Conservation (phyloP, 2,113 vertebrate species). For the Panthera uncia region DNA sequence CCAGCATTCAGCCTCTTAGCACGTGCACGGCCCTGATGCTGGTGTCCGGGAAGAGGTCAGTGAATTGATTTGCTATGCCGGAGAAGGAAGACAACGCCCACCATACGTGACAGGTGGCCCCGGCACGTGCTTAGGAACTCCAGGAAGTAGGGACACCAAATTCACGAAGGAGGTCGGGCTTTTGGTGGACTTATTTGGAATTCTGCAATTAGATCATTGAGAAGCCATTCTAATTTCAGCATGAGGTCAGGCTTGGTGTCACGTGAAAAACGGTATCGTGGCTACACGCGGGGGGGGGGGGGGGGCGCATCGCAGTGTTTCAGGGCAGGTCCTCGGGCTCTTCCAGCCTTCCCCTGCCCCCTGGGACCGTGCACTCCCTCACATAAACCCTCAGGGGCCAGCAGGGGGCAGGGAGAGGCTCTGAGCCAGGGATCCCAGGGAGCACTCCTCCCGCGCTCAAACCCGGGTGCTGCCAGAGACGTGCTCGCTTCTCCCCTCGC, state of each 20-base stretch:
- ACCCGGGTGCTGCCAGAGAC: neutral
- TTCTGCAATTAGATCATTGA: neutral
- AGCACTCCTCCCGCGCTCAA: no score
- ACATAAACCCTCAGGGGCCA: neutral
- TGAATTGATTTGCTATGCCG: neutral
- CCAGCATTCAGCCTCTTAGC: no score
- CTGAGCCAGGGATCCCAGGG: no score
- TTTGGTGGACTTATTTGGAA: no score
- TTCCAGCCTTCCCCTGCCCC: neutral
- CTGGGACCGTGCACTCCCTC: fast-evolving
- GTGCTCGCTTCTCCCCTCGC: neutral
- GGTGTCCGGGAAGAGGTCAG: fast-evolving
- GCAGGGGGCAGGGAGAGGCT: neutral
- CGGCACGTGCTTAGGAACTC: no score
- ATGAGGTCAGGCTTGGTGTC: neutral
- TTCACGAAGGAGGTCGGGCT: no score
- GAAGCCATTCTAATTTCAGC: neutral
- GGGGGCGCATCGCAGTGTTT: fast-evolving
- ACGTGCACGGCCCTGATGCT: neutral
- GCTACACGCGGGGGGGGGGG: fast-evolving
- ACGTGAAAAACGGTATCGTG: neutral
- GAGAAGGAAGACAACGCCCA: no score
- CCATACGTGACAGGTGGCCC: no score
- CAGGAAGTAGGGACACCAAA: fast-evolving
- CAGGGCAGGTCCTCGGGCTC: no score